These are phyloP conservation scores for Mycogona germanica DNA, from an alignment of 2,888 invertebrate genomes.

Conservation along the genomic window DNA sequence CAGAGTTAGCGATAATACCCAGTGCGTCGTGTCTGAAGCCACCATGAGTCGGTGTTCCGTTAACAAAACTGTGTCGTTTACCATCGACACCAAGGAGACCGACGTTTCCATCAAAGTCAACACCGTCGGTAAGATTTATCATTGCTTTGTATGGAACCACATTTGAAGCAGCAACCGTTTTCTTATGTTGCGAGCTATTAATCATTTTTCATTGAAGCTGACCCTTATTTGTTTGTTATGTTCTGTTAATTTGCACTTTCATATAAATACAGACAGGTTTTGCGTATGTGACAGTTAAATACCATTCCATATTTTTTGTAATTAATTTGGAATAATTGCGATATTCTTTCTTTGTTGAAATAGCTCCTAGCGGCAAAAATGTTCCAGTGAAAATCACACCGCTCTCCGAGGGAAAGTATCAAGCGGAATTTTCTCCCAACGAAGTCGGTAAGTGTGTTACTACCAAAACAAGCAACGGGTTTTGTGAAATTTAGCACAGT, in stretches of 20 bases:
- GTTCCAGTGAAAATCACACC: slow-evolving; percentile 55
- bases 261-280: too few relatives aligned
- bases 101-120: slow-evolving; percentile 27
- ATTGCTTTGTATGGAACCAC: not conserved
- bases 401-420: slow-evolving; percentile 50
- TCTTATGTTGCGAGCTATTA: too few relatives aligned
- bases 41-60: slow-evolving; percentile 57
- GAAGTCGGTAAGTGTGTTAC: slow-evolving; percentile 46
- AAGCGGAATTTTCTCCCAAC: slow-evolving; percentile 66
- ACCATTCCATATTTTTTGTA: too few relatives aligned
- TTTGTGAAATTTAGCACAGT: too few relatives aligned
- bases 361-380: slow-evolving; percentile 64
- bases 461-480: not conserved
- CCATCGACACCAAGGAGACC: slow-evolving; percentile 42
- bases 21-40: slow-evolving; percentile 49
- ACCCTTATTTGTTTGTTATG: too few relatives aligned
- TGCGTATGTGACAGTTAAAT: too few relatives aligned
- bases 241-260: too few relatives aligned
- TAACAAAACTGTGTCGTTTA: slow-evolving; percentile 47
- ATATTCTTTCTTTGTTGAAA: not conserved
- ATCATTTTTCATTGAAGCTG: too few relatives aligned
- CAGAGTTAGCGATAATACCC: slow-evolving; percentile 56
- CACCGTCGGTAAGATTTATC: slow-evolving; percentile 24
- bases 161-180: not conserved
- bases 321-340: not conserved